Evolutionary conservation across 2,113 vertebrate genomes (phyloP).

Genomic region (Nothocercus julius): DNA sequence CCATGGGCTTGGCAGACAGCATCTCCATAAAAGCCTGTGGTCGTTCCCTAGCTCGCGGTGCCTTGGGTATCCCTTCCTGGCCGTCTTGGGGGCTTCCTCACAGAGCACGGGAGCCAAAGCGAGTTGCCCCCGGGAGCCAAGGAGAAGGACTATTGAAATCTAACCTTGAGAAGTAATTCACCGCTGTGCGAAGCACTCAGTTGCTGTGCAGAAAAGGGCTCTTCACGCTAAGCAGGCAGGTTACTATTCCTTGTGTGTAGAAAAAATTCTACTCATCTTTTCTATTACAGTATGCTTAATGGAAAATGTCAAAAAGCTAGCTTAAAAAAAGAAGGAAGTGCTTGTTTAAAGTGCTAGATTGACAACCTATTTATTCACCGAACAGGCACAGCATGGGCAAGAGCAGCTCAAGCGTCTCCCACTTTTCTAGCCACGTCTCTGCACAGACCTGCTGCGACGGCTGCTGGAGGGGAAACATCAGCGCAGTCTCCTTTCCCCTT

Average conservation of each 20-base stretch:
- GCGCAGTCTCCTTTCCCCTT: neutral
- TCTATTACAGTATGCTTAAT: constrained; percentile 43
- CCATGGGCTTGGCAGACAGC: neutral
- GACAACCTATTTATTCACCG: constrained; percentile 60
- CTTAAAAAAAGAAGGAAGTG: constrained; percentile 40
- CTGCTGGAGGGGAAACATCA: neutral
- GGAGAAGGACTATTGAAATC: neutral
- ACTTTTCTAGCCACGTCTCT: neutral
- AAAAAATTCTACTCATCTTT: constrained; percentile 46
- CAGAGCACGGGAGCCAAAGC: neutral
- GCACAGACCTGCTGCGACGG: neutral
- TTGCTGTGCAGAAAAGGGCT: neutral
- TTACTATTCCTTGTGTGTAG: neutral
- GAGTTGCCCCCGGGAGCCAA: neutral
- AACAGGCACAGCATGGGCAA: constrained; percentile 16
- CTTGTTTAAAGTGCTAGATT: constrained; percentile 54
- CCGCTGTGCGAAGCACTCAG: neutral
- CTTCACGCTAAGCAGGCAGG: constrained; percentile 36
- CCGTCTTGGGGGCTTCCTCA: neutral
- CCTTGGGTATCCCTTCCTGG: neutral
- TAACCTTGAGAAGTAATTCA: neutral
- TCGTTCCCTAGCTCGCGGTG: neutral
- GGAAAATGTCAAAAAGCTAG: constrained; percentile 60
- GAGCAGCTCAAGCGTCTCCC: constrained; percentile 6
- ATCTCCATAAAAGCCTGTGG: neutral